phyloP scores from a whole-genome alignment of 2,797 vertebrate species.

The Eulemur albifrons region DNA sequence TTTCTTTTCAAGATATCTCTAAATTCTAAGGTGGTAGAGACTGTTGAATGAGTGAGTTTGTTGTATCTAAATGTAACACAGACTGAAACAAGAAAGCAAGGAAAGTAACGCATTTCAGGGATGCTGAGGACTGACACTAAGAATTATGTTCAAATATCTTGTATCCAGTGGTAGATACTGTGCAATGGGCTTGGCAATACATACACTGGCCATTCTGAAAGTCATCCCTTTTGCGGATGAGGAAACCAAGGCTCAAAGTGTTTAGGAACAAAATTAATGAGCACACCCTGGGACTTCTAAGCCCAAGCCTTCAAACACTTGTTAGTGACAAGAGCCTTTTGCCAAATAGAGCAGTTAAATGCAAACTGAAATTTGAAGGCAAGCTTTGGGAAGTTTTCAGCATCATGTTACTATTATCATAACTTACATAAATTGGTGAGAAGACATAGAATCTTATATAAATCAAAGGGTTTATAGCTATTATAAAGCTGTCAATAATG shows the following conservation, averaged over 20 bases:
- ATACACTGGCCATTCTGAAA: not conserved
- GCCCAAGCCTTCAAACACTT: not conserved
- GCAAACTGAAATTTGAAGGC: not conserved
- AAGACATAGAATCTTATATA: not conserved
- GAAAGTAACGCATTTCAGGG: not conserved
- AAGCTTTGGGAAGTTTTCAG: not conserved
- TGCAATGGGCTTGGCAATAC: not conserved
- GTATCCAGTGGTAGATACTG: not conserved
- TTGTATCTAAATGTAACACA: not conserved
- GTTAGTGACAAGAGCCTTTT: not conserved
- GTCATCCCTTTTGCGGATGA: not conserved
- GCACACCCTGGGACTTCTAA: not conserved
- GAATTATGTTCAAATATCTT: not conserved
- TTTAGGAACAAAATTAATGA: not conserved
- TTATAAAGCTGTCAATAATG: not conserved
- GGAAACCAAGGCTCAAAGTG: not conserved
- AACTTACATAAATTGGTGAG: not conserved
- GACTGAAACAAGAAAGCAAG: not conserved
- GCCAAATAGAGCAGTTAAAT: not conserved
- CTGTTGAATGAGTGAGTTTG: not conserved
- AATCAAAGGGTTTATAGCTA: not conserved
- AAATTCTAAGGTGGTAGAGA: not conserved
- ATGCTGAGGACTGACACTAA: not conserved
- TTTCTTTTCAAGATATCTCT: not conserved
- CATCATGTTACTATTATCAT: not conserved